Base-by-base conservation (phyloP, 2,888 invertebrate species). In the Synergus japonicus region DNA sequence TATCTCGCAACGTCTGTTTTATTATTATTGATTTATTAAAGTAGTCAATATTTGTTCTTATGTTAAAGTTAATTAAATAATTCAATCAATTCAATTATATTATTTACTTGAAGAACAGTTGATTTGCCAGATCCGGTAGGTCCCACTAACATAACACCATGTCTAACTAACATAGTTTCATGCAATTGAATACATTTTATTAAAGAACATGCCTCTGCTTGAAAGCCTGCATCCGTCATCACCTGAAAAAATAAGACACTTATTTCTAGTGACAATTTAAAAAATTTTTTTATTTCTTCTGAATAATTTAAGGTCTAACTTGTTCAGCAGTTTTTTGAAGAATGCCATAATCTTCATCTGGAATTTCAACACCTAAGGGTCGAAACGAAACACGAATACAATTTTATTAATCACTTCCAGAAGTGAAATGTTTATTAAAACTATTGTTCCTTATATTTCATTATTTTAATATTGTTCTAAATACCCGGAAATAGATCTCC, bases 91-190 rank as follows among this genome's bases (percentile, higher is more conserved):
- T 41, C 1, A 29, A 44, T 9, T 41, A 12, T 5, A 66, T 43
- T 64, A 87, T 93, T 92, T 91, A 96, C 96, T 86, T 94, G 93
- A 77, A 97, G 93, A 10, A 97, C 95, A 0, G 96, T 94, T 0
- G 96, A 96, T 91, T 98, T 98, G 4, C 97, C 98, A 3, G 97
- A 96, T 0, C 97, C 97, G 0, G 97, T 97, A 0, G 97, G 97
- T 0, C 98, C 98, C 0, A 98, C 97, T 82, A 97, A 92, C 97
- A 98, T 98, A 0, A 98, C 97, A 3, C 98, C 98, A 94, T 98
- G 97, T 22, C 98, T 94, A 4, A 98, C 97, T 84, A 96, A 95
- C 96, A 98, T 96, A 0, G 97, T 98, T 91, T 98, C 98, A 89
- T 97, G 96, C 12, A 98, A 93, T 90, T 98, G 97, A 83, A 98